phyloP scores from a whole-genome alignment of 2,888 invertebrate species.

The Coleophora deauratella region DNA sequence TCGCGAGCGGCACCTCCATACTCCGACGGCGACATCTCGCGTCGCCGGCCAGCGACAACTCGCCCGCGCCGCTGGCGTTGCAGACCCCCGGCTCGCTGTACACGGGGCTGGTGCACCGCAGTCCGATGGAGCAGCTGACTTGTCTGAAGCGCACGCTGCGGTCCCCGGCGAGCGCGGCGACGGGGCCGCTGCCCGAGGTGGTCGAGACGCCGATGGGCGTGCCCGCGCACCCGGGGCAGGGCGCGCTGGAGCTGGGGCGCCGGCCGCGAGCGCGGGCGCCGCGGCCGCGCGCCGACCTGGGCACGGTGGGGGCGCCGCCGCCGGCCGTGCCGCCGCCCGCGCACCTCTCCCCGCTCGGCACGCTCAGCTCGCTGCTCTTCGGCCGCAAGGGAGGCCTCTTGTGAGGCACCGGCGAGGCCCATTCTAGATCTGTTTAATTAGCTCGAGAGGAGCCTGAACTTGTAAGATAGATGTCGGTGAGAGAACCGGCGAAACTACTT shows the following conservation, averaged over 20 bases:
- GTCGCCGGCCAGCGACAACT: constrained; percentile 73
- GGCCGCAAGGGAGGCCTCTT: constrained; percentile 90
- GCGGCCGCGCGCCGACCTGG: constrained; percentile 43
- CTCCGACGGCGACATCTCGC: constrained; percentile 67
- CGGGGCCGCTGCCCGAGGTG: constrained; percentile 57
- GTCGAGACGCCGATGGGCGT: constrained; percentile 71
- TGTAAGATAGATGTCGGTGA: not conserved
- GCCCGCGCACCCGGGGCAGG: constrained; percentile 75
- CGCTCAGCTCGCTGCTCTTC: constrained; percentile 85
- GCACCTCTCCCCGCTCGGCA: constrained; percentile 75
- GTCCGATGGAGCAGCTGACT: constrained; percentile 86
- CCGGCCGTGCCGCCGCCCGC: constrained; percentile 30
- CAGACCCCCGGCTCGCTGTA: constrained; percentile 75
- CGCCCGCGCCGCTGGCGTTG: constrained; percentile 77
- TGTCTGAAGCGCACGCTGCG: constrained; percentile 76
- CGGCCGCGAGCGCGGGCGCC: constrained; percentile 56
- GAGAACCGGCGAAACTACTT: constrained; percentile 10
- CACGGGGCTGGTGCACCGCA: constrained; percentile 77
- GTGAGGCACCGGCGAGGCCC: constrained; percentile 21
- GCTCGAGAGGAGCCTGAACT: not conserved
- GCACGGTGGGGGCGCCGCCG: constrained; percentile 34
- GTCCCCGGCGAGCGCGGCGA: constrained; percentile 56
- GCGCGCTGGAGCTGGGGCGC: constrained; percentile 59
- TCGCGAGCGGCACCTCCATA: constrained; percentile 65
- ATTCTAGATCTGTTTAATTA: constrained; percentile 4